Base-by-base conservation (phyloP, 2,113 vertebrate species). In the Thunnus thynnus region DNA sequence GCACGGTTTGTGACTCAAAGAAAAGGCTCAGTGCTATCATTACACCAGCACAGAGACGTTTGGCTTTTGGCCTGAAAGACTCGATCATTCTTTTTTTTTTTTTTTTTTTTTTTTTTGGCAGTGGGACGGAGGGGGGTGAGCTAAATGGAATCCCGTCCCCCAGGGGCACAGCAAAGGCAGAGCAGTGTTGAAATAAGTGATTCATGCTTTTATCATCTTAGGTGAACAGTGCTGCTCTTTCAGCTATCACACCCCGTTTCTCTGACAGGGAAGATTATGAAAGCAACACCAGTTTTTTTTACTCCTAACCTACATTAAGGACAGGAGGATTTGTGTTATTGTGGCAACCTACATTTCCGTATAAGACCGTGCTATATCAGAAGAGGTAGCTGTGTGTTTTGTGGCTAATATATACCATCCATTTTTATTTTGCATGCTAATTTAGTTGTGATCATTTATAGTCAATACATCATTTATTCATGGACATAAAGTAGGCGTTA, bases 181-280 rank as follows among this genome's bases (percentile, higher is more conserved):
- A 82, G 90, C 84, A 27, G 87, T 93, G 94, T 92, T 92, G 90
- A 92, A 95, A 93, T 94, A 93, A 92, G 92, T 93, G 91, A 94
- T 93, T 94, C 93, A 94, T 89, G 90, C 89, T 89, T 91, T 93
- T 91, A 94, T 94, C 91, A 92, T 91, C 86, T 78, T 90, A 94
- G 92, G 92, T 93, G 89, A 92, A 94, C 86, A 91, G 86, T 46
- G 84, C 65, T 75, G 75, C 76, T 89, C 89, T 90, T 90, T 92
- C 88, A 89, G 73, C 72, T 22, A 72, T 83, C 76, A 60, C 82
- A 70, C 50, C 79, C 72, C 16, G 69, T 32, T 77, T 68, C 63
- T 69, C 50, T 65, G 64, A 62, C 47, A 27, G 14, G n/a, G 14
- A 9, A 57, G 32, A 47, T 52, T 32, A 73, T 9, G 1, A 79